Evolutionary conservation across 2,113 vertebrate genomes (phyloP).

Genomic region (Murina feae): DNA sequence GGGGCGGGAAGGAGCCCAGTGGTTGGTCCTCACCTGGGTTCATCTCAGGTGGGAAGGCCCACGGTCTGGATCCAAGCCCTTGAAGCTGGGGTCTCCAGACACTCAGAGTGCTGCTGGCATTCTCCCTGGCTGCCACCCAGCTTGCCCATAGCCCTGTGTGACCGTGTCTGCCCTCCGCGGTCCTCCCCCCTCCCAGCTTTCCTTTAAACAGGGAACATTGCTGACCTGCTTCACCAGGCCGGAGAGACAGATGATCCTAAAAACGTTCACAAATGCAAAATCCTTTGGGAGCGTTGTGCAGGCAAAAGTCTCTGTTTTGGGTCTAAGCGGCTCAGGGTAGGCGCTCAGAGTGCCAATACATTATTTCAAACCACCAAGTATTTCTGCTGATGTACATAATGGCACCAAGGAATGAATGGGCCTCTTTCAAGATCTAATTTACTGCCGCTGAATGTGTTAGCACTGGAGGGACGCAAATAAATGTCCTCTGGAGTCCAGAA

Average conservation of each 20-base stretch:
- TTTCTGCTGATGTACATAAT: not conserved
- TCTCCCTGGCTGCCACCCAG: not conserved
- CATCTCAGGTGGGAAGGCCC: not conserved
- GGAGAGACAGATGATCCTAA: not conserved
- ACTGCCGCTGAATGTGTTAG: not conserved
- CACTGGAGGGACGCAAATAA: not conserved
- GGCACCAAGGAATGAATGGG: not conserved
- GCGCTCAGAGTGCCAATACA: not conserved
- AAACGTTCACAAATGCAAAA: not conserved
- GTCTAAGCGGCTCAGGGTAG: not conserved
- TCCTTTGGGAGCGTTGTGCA: not conserved
- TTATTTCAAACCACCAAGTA: not conserved
- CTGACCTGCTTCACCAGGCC: not conserved
- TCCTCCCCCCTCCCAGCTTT: not conserved
- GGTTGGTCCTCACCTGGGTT: not conserved
- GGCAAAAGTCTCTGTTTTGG: not conserved
- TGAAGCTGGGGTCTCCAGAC: not conserved
- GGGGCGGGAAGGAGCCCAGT: not conserved
- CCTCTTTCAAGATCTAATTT: slow-evolving; percentile 6
- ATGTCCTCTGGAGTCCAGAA: not conserved
- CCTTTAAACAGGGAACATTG: not conserved
- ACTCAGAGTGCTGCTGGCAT: not conserved
- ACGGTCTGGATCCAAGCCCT: not conserved
- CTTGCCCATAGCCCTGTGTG: not conserved
- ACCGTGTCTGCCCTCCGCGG: not conserved